A percentile compares a stretch with the other conserved stretches of the same genome.
These are phyloP conservation scores for Epicauta chinensis DNA, from an alignment of 1,140 invertebrate genomes.

Conservation along the genomic window DNA sequence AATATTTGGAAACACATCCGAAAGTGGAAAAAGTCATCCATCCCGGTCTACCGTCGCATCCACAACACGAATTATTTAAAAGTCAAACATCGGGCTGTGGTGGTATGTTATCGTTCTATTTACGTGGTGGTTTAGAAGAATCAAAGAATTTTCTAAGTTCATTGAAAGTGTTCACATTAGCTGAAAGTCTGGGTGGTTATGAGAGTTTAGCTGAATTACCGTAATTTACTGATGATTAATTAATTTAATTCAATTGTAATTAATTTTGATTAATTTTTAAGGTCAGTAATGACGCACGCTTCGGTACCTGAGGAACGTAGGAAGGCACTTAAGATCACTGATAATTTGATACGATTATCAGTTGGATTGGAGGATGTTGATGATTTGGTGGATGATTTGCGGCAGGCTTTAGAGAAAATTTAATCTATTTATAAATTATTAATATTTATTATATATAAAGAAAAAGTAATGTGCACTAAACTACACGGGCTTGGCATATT, in stretches of 20 bases:
- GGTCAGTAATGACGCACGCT: constrained; percentile 73
- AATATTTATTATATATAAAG: no score
- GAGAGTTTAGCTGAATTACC: constrained; percentile 86
- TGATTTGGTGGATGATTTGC: constrained; percentile 85
- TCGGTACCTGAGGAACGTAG: constrained; percentile 69
- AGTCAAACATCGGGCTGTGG: constrained; percentile 84
- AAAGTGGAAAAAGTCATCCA: constrained; percentile 77
- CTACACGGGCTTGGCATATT: no score
- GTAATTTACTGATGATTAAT: constrained; percentile 56
- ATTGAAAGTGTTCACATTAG: constrained; percentile 80
- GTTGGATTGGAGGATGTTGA: constrained; percentile 84
- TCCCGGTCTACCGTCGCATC: constrained; percentile 85
- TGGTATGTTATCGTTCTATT: constrained; percentile 88
- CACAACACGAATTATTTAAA: constrained; percentile 78
- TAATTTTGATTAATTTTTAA: constrained; percentile 29
- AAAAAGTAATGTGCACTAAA: no score
- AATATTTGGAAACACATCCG: constrained; percentile 72
- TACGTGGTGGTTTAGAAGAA: constrained; percentile 65
- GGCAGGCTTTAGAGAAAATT: constrained; percentile 59
- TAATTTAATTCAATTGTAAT: no score
- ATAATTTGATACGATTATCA: constrained; percentile 83
- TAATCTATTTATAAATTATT: constrained; percentile 10
- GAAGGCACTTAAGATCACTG: constrained; percentile 71
- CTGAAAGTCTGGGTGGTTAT: constrained; percentile 93
- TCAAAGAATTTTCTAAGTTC: constrained; percentile 70